Evolutionary conservation across 1,140 invertebrate species (phyloP), one percentile per base, ranked within the genome.

Genomic region (Zaprionus davidi): DNA sequence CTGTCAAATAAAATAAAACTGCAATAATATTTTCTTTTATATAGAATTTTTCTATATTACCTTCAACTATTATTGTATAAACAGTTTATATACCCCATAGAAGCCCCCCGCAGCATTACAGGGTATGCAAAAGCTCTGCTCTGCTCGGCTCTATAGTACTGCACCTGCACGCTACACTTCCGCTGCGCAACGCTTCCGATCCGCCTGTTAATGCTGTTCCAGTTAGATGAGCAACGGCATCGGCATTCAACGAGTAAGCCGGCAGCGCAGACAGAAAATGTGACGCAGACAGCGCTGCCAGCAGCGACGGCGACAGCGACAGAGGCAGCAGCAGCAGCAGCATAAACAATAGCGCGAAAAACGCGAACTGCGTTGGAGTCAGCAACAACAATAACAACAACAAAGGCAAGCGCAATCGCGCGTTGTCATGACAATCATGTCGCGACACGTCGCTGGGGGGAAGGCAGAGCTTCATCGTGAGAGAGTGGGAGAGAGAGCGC

Each of bases 161-260:
- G 65, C 62, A 71, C 62, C 57, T 72, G 75, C 63, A 63, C 63
- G 51, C 70, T 24, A 57, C 26, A 53, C 63, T 76, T 76, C 74
- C 70, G 70, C 38, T 73, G 26, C 56, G 58, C 64, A 63, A 73
- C 70, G 44, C 64, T 77, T 73, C 75, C 75, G 71, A 67, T 63
- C 28, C 74, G 57, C 46, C 56, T 59, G 55, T 44, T 62, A 73
- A 71, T 57, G 55, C 57, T 78, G 85, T 88, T 88, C 85, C 84
- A 90, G 69, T 90, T 77, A 83, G 85, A 81, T 88, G 78, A 88
- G 67, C 85, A 88, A 76, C 59, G 56, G 36, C 81, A 84, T 79
- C 65, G 68, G 44, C 70, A 81, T 66, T 81, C 71, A 67, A 58
- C 46, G 59, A 63, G 44, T 60, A 63, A 34, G 53, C 72, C 69